phyloP scores from a whole-genome alignment of 1,140 invertebrate genomes.

The Diprion similis region DNA sequence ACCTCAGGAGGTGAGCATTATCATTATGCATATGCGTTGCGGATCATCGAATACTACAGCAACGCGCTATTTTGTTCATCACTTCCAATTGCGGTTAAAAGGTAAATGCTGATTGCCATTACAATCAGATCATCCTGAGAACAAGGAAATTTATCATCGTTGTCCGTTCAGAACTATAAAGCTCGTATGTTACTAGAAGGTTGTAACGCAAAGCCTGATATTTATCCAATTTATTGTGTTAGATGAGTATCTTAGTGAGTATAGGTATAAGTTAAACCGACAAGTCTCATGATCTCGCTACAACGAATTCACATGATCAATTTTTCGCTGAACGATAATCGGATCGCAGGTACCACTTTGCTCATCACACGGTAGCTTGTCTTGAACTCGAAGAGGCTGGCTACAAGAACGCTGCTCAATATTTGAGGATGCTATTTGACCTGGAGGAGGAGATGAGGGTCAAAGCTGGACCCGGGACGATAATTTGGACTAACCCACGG shows the following conservation, averaged over 20 bases:
- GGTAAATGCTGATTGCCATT: neutral
- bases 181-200: no score
- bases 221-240: no score
- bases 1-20: conserved; percentile 38
- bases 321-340: neutral
- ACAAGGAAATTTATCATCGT: no score
- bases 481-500: conserved; percentile 38
- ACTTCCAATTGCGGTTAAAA: neutral
- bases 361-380: conserved; percentile 61
- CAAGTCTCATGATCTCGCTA: neutral
- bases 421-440: conserved; percentile 61
- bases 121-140: no score
- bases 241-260: no score
- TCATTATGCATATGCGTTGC: neutral
- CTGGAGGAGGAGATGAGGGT: conserved; percentile 59
- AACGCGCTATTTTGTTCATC: neutral
- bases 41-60: neutral
- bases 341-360: conserved; percentile 54
- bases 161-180: no score
- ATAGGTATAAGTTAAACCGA: no score
- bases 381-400: conserved; percentile 62
- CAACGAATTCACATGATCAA: neutral
- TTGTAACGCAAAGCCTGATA: no score
- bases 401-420: conserved; percentile 55
- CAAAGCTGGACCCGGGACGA: conserved; percentile 58